These are phyloP conservation scores for Elegia similella DNA, from an alignment of 2,888 invertebrate species.

Conservation along the genomic window DNA sequence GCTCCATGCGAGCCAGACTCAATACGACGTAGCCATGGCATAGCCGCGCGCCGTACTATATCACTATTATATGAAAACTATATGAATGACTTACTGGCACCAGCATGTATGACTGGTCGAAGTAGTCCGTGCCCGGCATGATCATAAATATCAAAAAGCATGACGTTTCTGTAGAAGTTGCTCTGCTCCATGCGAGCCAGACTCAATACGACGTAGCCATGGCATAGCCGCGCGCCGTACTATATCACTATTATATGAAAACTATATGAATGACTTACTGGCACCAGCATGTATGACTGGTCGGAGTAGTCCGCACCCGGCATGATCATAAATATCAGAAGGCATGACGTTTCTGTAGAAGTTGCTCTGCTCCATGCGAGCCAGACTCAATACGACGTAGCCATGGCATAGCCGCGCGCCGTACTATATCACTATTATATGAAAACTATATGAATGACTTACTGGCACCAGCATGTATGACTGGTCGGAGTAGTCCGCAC, in stretches of 20 bases:
- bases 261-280: no score
- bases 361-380: constrained; percentile 93
- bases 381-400: constrained; percentile 90
- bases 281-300: constrained; percentile 92
- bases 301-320: constrained; percentile 95
- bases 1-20: constrained; percentile 92
- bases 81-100: constrained; percentile 38
- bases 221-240: constrained; percentile 92
- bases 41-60: constrained; percentile 94
- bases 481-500: constrained; percentile 95
- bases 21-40: constrained; percentile 91
- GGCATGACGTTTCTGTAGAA: constrained; percentile 93
- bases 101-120: constrained; percentile 90
- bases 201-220: constrained; percentile 91
- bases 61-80: constrained; percentile 50
- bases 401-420: constrained; percentile 93
- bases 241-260: no score
- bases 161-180: constrained; percentile 93
- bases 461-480: constrained; percentile 89
- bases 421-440: no score
- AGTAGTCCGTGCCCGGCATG: constrained; percentile 95
- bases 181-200: constrained; percentile 93
- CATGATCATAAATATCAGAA: no score
- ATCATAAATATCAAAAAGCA: no score
- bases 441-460: no score